A percentile compares a stretch with the other conserved stretches of the same genome.
Evolutionary conservation across 35 echinoderm and acorn worm species (phyloP).

Genomic region (Hemicentrotus pulcherrimus): DNA sequence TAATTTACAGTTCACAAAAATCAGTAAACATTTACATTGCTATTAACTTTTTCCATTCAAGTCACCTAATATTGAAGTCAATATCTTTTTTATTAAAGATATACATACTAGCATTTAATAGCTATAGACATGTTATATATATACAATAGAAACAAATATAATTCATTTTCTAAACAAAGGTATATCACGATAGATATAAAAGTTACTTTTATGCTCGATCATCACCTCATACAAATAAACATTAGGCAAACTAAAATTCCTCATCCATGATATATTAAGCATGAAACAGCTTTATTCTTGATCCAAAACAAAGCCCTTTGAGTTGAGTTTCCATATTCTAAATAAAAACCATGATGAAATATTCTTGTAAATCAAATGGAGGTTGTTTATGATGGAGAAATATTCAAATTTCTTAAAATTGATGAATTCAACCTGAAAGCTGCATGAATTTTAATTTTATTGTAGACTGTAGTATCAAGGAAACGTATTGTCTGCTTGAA

Average conservation of each 20-base stretch:
- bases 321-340: not conserved
- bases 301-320: not conserved
- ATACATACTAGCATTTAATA: not conserved
- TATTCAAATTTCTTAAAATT: too few relatives aligned
- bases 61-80: not conserved
- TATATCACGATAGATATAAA: not conserved
- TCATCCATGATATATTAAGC: not conserved
- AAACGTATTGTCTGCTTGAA: too few relatives aligned
- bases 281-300: not conserved
- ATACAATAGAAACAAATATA: not conserved
- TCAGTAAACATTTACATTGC: not conserved
- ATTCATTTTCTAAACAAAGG: not conserved
- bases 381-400: too few relatives aligned
- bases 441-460: too few relatives aligned
- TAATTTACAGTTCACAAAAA: too few relatives aligned
- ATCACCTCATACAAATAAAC: not conserved
- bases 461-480: too few relatives aligned
- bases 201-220: not conserved
- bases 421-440: too few relatives aligned
- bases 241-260: not conserved
- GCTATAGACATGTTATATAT: not conserved
- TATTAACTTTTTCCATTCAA: not conserved
- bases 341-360: not conserved
- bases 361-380: too few relatives aligned
- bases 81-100: not conserved